Conservation (phyloP, 2,113 vertebrate species). For the Melanerpes formicivorus region DNA sequence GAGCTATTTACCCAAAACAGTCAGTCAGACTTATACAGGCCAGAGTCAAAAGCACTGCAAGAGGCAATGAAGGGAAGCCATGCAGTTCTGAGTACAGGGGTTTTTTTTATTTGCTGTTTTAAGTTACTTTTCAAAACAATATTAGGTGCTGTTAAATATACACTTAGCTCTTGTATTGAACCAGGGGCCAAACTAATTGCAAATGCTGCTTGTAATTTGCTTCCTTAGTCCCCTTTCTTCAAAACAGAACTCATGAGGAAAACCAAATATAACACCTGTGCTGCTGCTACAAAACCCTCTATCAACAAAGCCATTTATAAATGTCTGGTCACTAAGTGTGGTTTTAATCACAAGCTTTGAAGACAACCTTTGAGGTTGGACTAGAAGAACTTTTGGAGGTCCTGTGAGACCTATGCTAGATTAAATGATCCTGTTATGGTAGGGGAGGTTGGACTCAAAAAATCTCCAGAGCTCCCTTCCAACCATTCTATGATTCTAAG, state of each 20-base stretch:
- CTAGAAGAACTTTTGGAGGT: too few relatives aligned
- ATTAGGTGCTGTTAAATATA: neutral
- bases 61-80: neutral
- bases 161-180: neutral
- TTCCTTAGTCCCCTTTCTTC: neutral
- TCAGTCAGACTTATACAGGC: neutral
- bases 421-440: too few relatives aligned
- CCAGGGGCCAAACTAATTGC: neutral
- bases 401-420: too few relatives aligned
- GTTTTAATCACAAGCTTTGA: conserved; percentile 3
- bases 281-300: neutral
- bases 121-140: neutral
- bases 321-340: neutral
- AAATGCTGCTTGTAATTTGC: neutral
- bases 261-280: neutral
- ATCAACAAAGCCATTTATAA: neutral
- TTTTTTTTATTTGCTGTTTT: neutral
- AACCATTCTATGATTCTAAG: too few relatives aligned
- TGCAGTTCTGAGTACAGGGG: neutral
- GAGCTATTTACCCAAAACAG: neutral
- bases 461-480: too few relatives aligned
- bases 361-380: neutral
- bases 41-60: neutral
- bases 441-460: too few relatives aligned
- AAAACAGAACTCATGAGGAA: neutral